Evolutionary conservation across 2,113 vertebrate genomes (phyloP), one percentile per base, ranked within the genome.

Genomic region (Orycteropus afer): DNA sequence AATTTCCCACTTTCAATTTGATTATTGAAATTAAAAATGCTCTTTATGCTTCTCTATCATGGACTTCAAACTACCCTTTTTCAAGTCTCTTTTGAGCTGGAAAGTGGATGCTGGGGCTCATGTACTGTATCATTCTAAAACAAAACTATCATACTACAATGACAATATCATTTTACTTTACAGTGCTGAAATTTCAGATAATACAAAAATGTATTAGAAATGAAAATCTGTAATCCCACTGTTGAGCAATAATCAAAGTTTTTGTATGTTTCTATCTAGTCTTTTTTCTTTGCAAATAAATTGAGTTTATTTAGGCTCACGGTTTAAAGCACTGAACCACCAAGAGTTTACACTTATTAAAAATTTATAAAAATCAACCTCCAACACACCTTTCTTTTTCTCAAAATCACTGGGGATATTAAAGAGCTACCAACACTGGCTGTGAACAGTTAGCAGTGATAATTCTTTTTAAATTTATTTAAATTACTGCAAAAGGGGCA

Each of bases 171-270:
- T 13, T 55, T 74, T 74, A 73, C 5, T 55, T 65, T 40, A 83
- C 12, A 91, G 53, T 49, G 83, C 57, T 34, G 34, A 86, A 94
- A 80, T 77, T 47, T 13, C 79, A 47, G 53, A 49, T 92, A 86
- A 65, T 53, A 84, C 1, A 86, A 82, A 89, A 78, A 86, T 82
- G 15, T 34, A 84, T 65, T 20, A 88, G 59, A 92, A 93, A 93
- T 40, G 90, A 82, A 81, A 77, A 49, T 12, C 37, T 73, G 78
- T 14, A 95, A 86, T 69, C 14, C 45, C 8, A 76, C 12, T n/a
- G 90, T 2, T 86, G 22, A 89, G 55, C 32, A 90, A 51, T 8
- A 83, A 89, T 59, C 40, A 91, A 53, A 51, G 15, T 42, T 89
- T 42, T 85, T 47, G 40, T 69, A 25, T 71, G 77, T 29, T 91